phyloP scores from a whole-genome alignment of 2,888 invertebrate genomes.

The Cosmorhoe ocellata region DNA sequence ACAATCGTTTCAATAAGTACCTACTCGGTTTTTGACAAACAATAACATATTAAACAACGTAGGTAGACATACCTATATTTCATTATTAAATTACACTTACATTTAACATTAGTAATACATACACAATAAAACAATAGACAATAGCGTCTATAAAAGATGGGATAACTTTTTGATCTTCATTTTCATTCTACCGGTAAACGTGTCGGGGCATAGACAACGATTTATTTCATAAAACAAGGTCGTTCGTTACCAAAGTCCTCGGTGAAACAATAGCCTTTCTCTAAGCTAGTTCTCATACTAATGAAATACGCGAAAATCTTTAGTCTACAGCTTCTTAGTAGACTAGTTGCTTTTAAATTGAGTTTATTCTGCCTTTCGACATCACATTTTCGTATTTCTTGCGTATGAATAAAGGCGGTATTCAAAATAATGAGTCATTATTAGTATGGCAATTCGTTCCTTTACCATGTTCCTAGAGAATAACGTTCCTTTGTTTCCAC shows the following conservation, averaged over 20 bases:
- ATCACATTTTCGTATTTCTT: constrained; percentile 7
- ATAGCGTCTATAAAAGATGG: too few relatives aligned
- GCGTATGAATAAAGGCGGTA: constrained; percentile 41
- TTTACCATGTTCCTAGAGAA: constrained; percentile 47
- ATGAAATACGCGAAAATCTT: constrained; percentile 21
- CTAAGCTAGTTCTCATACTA: constrained; percentile 29
- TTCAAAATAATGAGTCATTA: constrained; percentile 51
- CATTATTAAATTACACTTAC: too few relatives aligned
- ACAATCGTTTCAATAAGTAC: too few relatives aligned
- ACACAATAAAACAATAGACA: too few relatives aligned
- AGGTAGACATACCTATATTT: too few relatives aligned
- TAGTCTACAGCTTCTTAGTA: constrained; percentile 6
- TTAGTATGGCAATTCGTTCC: constrained; percentile 53
- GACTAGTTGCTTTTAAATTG: constrained; percentile 1
- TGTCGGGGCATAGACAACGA: constrained; percentile 39
- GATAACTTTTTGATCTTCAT: too few relatives aligned
- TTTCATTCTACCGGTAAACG: not conserved
- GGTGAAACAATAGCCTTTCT: constrained; percentile 34
- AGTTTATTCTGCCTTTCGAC: not conserved
- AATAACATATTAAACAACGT: too few relatives aligned
- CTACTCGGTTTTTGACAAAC: too few relatives aligned
- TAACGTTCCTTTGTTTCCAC: constrained; percentile 60
- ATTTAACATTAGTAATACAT: too few relatives aligned
- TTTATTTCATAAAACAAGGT: constrained; percentile 39
- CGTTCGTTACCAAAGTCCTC: constrained; percentile 43